These are phyloP conservation scores for Andinoacara biseriatus DNA, from an alignment of 2,113 vertebrate genomes.

Conservation along the genomic window DNA sequence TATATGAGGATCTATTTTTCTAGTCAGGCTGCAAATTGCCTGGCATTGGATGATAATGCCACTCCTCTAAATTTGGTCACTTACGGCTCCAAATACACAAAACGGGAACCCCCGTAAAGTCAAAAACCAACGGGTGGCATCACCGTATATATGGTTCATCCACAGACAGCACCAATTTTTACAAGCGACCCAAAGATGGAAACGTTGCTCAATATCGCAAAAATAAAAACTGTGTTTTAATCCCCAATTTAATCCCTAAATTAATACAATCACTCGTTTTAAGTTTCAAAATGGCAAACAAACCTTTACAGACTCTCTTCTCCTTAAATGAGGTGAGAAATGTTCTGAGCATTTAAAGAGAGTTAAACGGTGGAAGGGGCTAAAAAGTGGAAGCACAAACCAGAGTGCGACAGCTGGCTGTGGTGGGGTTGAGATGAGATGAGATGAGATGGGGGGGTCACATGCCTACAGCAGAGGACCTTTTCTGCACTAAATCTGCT, in stretches of 20 bases:
- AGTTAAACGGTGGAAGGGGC: slow-evolving; percentile 2
- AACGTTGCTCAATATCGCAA: neutral
- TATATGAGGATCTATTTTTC: neutral
- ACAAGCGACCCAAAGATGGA: neutral
- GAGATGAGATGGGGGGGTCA: neutral
- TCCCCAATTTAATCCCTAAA: no score
- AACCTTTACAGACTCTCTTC: neutral
- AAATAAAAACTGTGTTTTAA: neutral
- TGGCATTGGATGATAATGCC: no score
- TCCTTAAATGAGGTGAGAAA: neutral
- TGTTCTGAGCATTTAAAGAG: neutral
- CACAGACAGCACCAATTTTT: no score
- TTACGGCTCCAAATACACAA: no score
- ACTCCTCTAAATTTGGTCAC: no score
- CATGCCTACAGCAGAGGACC: slow-evolving; percentile 35
- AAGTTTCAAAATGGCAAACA: no score
- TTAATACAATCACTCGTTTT: no score
- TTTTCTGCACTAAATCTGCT: slow-evolving; percentile 54
- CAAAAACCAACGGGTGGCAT: no score
- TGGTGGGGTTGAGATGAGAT: neutral
- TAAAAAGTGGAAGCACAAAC: neutral
- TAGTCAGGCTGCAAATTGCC: no score
- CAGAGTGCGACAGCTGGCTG: slow-evolving; percentile 58
- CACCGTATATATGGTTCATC: no score
- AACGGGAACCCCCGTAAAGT: no score